These are phyloP conservation scores for Cerastoderma edule DNA, from an alignment of 2,888 invertebrate species.

Conservation along the genomic window DNA sequence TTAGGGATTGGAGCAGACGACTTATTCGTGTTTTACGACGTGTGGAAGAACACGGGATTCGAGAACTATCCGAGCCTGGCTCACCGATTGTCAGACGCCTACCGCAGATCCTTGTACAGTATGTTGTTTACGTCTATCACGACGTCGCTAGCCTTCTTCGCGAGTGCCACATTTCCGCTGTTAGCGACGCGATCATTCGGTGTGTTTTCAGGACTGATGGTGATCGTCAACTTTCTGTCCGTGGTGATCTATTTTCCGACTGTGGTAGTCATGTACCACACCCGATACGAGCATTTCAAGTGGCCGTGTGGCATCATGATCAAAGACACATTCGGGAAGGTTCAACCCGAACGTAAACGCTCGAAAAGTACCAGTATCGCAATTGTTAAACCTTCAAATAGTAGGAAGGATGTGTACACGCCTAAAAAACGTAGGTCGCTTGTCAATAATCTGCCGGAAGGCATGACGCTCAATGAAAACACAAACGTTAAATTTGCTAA, in stretches of 20 bases:
- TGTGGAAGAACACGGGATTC: constrained; percentile 66
- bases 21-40: constrained; percentile 11
- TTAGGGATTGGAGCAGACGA: constrained; percentile 74
- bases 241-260: constrained; percentile 71
- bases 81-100: constrained; percentile 68
- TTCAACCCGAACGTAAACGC: background rate
- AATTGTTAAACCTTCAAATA: too few species aligned
- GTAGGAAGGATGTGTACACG: too few species aligned
- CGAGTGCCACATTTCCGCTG: constrained; percentile 70
- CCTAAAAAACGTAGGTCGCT: too few species aligned
- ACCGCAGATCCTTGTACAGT: constrained; percentile 64
- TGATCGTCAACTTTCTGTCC: constrained; percentile 72
- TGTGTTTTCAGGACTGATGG: constrained; percentile 72
- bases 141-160: constrained; percentile 71
- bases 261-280: constrained; percentile 66
- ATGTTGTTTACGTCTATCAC: constrained; percentile 75
- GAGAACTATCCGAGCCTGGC: constrained; percentile 59
- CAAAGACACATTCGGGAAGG: too few species aligned
- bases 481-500: too few species aligned
- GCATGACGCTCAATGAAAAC: too few species aligned
- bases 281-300: constrained; percentile 58
- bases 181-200: constrained; percentile 76
- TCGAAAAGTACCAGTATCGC: too few species aligned
- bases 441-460: too few species aligned
- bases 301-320: constrained; percentile 52